Evolutionary conservation across 2,888 invertebrate species (phyloP), one percentile per base, ranked within the genome.

Genomic region (Phrixothrix hirtus): DNA sequence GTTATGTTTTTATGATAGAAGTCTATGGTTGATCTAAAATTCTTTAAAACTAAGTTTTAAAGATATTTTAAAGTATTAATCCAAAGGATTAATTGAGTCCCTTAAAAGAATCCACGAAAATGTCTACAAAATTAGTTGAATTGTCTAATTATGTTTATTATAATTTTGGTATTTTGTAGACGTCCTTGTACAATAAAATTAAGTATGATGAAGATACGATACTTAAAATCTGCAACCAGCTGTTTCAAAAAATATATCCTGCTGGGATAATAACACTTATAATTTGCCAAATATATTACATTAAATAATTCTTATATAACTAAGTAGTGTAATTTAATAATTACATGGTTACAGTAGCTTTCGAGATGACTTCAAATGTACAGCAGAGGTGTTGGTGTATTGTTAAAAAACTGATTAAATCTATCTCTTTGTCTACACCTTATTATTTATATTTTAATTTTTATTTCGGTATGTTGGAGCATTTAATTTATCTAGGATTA

Each of bases 291-390:
- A 21, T 46, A 15, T 21, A 38, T 34, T 38, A 45, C 30, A 31
- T 29, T 35, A 34, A 46, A 46, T 46, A 46, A 46, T 12, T 25
- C 29, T 30, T 36, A 25, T 36, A n/a, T n/a, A n/a, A n/a, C n/a
- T n/a, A n/a, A n/a, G n/a, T n/a, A 17, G 26, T 39, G 32, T 47
- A 47, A 39, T 46, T 47, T 39, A 26, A 38, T 47, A 47, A 47
- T 47, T 32, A 26, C 10, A 26, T 26, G 25, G 17, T 37, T 38
- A 46, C 36, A 16, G 7, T 21, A 21, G 21, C 2, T 13, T 12
- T n/a, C 15, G 30, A 7, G 12, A 12, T 29, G 30, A 30, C 11
- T 31, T 41, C 16, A 11, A 9, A 38, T 27, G 15, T 38, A 3
- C 26, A 37, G 13, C 37, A 12, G 13, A 37, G 25, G 25, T 26